These are phyloP conservation scores for Folsomia candida DNA, from an alignment of 2,888 invertebrate species.

Conservation along the genomic window DNA sequence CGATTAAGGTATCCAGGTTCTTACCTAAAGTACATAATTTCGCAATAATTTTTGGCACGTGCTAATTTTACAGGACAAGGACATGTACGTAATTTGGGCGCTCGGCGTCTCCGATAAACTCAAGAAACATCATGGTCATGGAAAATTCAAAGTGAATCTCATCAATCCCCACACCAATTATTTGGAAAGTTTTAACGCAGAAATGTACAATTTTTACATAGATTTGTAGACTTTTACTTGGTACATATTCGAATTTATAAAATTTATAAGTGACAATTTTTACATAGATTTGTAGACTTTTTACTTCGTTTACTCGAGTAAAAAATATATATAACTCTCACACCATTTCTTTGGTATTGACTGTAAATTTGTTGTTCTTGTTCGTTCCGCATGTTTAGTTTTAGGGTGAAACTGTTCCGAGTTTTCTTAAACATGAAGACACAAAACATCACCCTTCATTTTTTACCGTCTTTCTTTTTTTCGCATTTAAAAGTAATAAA, in stretches of 20 bases:
- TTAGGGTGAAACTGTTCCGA: no score
- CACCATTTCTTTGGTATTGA: no score
- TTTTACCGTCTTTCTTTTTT: background rate
- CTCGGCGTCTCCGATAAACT: slow-evolving; percentile 16
- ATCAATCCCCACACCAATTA: slow-evolving; percentile 1
- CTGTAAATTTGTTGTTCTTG: background rate
- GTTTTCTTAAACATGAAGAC: no score
- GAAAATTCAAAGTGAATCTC: slow-evolving; percentile 20
- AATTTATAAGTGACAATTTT: no score
- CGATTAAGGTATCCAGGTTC: background rate
- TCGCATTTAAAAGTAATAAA: slow-evolving; percentile 7
- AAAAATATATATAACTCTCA: no score
- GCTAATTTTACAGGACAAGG: slow-evolving; percentile 15
- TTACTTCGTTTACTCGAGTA: no score
- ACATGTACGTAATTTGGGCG: slow-evolving; percentile 18
- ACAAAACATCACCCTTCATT: background rate
- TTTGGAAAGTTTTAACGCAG: background rate
- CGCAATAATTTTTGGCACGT: no score
- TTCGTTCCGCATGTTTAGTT: background rate
- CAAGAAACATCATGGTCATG: slow-evolving; percentile 27
- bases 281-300: no score
- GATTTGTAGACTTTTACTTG: no score
- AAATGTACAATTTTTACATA: background rate
- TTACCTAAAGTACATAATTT: background rate
- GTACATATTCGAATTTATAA: no score